Evolutionary conservation across 2,797 vertebrate species (phyloP).

Genomic region (Sebastes taczanowskii): DNA sequence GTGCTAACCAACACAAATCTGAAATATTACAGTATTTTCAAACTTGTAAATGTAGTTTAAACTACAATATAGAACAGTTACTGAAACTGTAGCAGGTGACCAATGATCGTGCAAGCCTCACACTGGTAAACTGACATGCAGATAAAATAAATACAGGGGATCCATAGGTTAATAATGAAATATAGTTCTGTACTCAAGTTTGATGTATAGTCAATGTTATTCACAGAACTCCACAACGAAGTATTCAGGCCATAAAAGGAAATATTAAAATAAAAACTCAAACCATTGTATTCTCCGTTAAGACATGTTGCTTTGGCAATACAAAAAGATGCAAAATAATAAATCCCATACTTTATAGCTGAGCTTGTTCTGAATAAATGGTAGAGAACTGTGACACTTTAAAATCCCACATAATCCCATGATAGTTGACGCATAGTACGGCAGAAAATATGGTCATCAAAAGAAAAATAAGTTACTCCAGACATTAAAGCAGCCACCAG

Average conservation of each 20-base stretch:
- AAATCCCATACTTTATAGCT: background rate
- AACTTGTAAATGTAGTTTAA: background rate
- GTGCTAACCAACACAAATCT: background rate
- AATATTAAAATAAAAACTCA: background rate
- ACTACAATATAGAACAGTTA: background rate
- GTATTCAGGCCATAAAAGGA: background rate
- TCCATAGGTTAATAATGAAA: slow-evolving; percentile 3
- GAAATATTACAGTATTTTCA: background rate
- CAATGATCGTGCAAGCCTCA: background rate
- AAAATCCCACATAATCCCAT: background rate
- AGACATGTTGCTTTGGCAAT: background rate
- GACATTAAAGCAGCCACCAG: slow-evolving; percentile 5
- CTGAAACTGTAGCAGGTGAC: background rate
- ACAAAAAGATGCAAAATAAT: background rate
- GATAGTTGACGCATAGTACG: background rate
- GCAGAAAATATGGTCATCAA: background rate
- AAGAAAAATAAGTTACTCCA: background rate
- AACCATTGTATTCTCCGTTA: background rate
- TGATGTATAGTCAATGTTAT: background rate
- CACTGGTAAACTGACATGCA: background rate
- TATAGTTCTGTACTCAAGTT: background rate
- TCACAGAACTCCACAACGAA: background rate
- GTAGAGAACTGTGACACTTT: background rate
- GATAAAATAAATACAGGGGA: slow-evolving; percentile 9
- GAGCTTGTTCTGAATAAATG: slow-evolving; percentile 1